Evolutionary conservation across 2,888 invertebrate genomes (phyloP).

Genomic region (Eumerus sabulonum): DNA sequence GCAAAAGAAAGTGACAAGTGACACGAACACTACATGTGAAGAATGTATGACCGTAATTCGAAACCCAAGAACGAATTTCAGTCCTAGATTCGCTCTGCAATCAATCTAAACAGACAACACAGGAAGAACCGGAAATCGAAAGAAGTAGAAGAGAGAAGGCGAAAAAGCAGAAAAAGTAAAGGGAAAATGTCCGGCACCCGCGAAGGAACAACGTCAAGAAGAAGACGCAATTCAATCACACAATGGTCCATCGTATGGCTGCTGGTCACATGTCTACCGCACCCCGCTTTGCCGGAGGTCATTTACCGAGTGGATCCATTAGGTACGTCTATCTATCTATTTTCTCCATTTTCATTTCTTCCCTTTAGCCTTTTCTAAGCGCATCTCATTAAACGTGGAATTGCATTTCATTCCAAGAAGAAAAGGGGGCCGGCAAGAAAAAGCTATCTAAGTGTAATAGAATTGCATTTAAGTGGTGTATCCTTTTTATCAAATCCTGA

Average conservation of each 20-base stretch:
- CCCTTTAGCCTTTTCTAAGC: constrained; percentile 15
- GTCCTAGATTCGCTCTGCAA: no score
- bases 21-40: constrained; percentile 19
- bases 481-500: constrained; percentile 28
- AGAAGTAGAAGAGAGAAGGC: no score
- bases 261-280: constrained; percentile 74
- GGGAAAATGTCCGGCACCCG: constrained; percentile 42
- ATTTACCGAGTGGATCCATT: constrained; percentile 79
- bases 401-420: constrained; percentile 30
- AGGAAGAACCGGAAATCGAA: no score
- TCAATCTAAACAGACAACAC: constrained; percentile 13
- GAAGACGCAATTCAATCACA: constrained; percentile 57
- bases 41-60: constrained; percentile 49
- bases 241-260: constrained; percentile 73
- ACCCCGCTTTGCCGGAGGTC: constrained; percentile 77
- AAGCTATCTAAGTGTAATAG: constrained; percentile 11
- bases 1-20: constrained; percentile 31
- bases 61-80: no score
- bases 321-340: constrained; percentile 72
- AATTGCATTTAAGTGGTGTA: constrained; percentile 47
- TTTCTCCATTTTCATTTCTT: neutral
- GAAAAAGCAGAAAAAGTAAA: no score
- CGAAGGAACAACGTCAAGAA: constrained; percentile 41
- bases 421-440: neutral
- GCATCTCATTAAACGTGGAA: constrained; percentile 54